These are phyloP conservation scores for Acrobasis suavella DNA, from an alignment of 2,888 invertebrate genomes.

Conservation along the genomic window DNA sequence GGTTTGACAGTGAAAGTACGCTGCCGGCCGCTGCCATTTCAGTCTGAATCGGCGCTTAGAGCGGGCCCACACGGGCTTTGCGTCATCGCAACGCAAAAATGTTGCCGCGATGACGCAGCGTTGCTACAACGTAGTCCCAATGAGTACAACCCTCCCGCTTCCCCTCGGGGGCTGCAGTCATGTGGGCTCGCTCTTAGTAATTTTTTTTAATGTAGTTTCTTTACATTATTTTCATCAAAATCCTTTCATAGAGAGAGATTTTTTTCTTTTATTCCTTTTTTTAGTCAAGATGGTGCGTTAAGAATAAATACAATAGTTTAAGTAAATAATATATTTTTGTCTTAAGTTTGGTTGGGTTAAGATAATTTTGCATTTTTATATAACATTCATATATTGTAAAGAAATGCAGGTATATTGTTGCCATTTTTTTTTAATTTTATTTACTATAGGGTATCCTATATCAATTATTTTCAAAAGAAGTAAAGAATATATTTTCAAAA, in stretches of 20 bases:
- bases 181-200: too few relatives aligned
- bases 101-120: too few relatives aligned
- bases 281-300: neutral
- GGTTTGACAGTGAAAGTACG: too few relatives aligned
- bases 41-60: too few relatives aligned
- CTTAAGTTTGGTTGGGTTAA: neutral
- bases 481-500: neutral
- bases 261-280: neutral
- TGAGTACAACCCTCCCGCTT: too few relatives aligned
- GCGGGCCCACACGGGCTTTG: too few relatives aligned
- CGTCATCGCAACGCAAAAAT: too few relatives aligned
- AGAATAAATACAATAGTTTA: neutral
- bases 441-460: constrained; percentile 27
- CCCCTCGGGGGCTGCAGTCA: too few relatives aligned
- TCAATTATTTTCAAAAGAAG: constrained; percentile 1
- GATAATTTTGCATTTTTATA: neutral
- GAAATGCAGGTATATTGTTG: constrained; percentile 32
- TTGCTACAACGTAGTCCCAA: too few relatives aligned
- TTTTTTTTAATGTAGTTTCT: too few relatives aligned
- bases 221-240: too few relatives aligned
- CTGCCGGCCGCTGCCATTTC: too few relatives aligned
- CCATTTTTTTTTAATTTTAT: constrained; percentile 34
- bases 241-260: neutral
- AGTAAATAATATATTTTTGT: neutral
- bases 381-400: constrained; percentile 29